These are phyloP conservation scores for Hydrochoerus hydrochaeris DNA, from an alignment of 2,113 vertebrate genomes.

Conservation along the genomic window DNA sequence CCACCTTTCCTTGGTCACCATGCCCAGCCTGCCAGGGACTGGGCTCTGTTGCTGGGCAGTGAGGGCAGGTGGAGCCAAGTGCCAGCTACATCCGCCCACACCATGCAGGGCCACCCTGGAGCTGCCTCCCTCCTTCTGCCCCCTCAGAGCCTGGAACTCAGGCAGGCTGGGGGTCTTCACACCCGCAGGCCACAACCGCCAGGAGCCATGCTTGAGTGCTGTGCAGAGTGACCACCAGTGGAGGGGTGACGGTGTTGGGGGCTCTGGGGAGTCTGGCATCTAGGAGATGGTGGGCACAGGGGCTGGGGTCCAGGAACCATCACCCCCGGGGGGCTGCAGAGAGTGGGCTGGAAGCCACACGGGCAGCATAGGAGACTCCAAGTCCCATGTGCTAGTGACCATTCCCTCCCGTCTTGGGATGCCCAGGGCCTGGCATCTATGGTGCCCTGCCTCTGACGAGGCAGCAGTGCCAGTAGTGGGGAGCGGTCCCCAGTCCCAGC, in stretches of 20 bases:
- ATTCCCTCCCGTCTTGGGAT: neutral
- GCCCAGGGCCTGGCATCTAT: neutral
- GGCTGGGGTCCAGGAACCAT: fast-evolving
- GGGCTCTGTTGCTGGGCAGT: neutral
- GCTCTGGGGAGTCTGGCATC: fast-evolving
- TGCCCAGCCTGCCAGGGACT: fast-evolving
- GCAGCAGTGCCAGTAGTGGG: fast-evolving
- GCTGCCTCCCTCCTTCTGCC: neutral
- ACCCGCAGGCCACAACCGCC: neutral
- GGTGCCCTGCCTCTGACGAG: fast-evolving
- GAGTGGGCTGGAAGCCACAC: neutral
- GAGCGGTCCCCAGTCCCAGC: neutral
- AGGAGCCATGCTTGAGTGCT: neutral
- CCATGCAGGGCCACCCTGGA: neutral
- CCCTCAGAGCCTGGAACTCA: neutral
- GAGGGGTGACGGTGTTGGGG: neutral
- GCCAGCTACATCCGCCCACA: neutral
- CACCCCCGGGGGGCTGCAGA: neutral
- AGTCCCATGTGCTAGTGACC: fast-evolving
- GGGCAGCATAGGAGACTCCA: neutral
- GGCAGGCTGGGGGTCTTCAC: neutral
- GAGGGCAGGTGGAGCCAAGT: no score
- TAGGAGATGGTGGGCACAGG: neutral
- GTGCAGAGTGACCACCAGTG: fast-evolving
- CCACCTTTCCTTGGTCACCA: neutral